Percentiles rank a stretch among this genome's conserved stretches.
phyloP scores from a whole-genome alignment of 2,113 vertebrate genomes.

The Candoia aspera region DNA sequence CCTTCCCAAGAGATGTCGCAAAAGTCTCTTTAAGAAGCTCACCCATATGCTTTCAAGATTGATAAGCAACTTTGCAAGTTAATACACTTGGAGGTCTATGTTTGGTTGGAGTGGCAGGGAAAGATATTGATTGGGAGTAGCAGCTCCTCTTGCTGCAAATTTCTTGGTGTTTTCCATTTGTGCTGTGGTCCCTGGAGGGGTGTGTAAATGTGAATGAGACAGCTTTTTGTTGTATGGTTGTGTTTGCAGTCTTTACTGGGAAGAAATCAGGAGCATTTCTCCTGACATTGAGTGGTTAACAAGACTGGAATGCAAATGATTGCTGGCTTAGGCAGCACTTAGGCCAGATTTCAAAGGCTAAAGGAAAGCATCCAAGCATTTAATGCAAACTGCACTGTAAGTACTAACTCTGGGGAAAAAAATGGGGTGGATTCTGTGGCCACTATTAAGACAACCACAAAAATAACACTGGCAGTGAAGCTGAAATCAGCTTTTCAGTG shows the following conservation, averaged over 20 bases:
- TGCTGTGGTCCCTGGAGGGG: conserved; percentile 1
- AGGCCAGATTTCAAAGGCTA: neutral
- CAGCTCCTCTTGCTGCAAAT: conserved; percentile 10
- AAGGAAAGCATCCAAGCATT: neutral
- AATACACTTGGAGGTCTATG: neutral
- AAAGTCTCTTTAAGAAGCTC: conserved; percentile 20
- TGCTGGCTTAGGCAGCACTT: neutral
- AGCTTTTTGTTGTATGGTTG: neutral
- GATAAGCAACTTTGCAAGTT: conserved; percentile 30
- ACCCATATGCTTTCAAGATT: neutral
- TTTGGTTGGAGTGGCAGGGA: neutral
- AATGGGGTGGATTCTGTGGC: neutral
- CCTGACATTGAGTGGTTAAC: conserved; percentile 31
- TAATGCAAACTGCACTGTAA: neutral
- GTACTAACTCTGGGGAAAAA: rapidly evolving
- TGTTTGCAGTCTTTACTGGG: conserved; percentile 45
- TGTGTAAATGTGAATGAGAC: conserved; percentile 22
- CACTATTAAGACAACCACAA: neutral
- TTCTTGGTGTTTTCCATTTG: conserved; percentile 40
- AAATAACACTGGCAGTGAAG: neutral
- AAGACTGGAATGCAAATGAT: conserved; percentile 14
- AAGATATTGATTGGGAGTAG: conserved; percentile 46
- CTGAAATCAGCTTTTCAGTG: neutral
- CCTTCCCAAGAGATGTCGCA: neutral
- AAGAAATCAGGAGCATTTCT: conserved; percentile 7